Percentiles rank a stretch among this genome's conserved stretches.
phyloP scores from a whole-genome alignment of 2,113 vertebrate genomes.

The Paramisgurnus dabryanus region DNA sequence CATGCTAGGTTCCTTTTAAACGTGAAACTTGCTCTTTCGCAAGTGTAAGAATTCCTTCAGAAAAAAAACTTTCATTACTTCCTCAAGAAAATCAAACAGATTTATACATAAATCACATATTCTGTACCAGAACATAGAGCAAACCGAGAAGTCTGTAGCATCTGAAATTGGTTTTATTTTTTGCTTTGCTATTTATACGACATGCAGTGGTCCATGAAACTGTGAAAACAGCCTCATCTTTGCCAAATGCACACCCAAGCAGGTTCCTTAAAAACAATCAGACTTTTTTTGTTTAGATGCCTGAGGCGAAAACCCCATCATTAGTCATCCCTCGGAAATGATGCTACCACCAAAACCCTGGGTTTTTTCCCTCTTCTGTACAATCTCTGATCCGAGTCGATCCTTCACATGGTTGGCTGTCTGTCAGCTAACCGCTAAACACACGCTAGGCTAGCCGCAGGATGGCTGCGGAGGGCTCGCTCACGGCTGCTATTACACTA shows the following conservation, averaged over 20 bases:
- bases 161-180: background rate
- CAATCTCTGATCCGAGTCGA: constrained; percentile 57
- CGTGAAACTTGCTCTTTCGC: background rate
- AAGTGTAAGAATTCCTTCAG: constrained; percentile 14
- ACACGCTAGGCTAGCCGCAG: constrained; percentile 54
- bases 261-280: constrained; percentile 21
- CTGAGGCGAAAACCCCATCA: constrained; percentile 16
- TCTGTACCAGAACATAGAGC: background rate
- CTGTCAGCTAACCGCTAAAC: constrained; percentile 66
- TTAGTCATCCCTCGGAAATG: constrained; percentile 32
- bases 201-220: background rate
- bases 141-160: background rate
- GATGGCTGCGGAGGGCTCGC: constrained; percentile 47
- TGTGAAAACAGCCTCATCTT: constrained; percentile 12
- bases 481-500: constrained; percentile 42
- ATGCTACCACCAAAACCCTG: background rate
- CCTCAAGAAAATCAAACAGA: constrained; percentile 21
- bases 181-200: background rate
- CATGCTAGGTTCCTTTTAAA: background rate
- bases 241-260: constrained; percentile 12
- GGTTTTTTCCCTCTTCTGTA: constrained; percentile 49
- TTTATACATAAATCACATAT: constrained; percentile 11
- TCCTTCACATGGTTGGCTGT: constrained; percentile 60
- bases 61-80: constrained; percentile 12
- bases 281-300: constrained; percentile 29